Conservation (phyloP, 2,797 vertebrate species). For the Margarornis squamiger region DNA sequence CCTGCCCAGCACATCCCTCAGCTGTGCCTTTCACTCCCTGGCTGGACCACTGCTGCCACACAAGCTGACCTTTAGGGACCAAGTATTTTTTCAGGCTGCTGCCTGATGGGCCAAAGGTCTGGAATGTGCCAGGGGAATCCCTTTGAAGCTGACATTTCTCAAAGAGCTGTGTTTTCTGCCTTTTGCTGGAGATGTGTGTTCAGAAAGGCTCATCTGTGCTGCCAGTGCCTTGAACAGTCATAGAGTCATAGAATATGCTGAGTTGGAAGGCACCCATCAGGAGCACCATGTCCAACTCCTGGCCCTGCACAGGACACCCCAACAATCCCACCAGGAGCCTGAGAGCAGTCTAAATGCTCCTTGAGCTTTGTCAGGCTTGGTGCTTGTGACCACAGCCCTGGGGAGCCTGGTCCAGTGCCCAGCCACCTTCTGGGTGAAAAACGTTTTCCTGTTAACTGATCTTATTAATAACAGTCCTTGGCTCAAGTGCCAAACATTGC, state of each 20-base stretch:
- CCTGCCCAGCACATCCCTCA: neutral
- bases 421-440: too few relatives aligned
- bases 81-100: conserved; percentile 43
- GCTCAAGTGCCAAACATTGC: too few relatives aligned
- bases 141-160: conserved; percentile 43
- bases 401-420: too few relatives aligned
- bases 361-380: too few relatives aligned
- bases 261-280: too few relatives aligned
- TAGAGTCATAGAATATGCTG: neutral
- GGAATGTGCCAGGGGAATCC: conserved; percentile 5
- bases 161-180: neutral
- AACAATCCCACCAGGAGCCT: too few relatives aligned
- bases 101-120: neutral
- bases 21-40: conserved; percentile 36
- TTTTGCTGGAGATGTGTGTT: accelerated
- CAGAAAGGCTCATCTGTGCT: neutral
- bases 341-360: too few relatives aligned
- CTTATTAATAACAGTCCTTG: too few relatives aligned
- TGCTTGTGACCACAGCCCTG: too few relatives aligned
- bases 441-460: too few relatives aligned
- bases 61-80: neutral
- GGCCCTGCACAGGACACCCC: too few relatives aligned
- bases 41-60: neutral
- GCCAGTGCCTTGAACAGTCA: neutral
- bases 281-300: too few relatives aligned